A percentile compares a stretch with the other conserved stretches of the same genome.
Evolutionary conservation across 2,888 invertebrate species (phyloP).

Genomic region (Tenthredo distinguenda): DNA sequence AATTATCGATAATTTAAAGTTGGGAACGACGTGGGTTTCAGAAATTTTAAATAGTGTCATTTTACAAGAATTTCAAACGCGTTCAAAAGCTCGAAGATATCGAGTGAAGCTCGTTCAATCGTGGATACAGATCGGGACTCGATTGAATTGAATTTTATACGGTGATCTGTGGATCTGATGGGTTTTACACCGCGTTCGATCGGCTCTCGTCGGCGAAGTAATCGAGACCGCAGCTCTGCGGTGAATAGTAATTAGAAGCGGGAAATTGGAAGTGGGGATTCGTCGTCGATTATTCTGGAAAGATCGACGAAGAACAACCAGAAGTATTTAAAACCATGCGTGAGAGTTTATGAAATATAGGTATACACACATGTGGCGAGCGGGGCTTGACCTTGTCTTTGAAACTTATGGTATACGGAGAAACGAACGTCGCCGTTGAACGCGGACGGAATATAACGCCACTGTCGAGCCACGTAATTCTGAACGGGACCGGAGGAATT

Average conservation of each 20-base stretch:
- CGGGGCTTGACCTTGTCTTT: slow-evolving; percentile 31
- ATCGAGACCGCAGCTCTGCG: background rate
- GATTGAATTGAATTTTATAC: slow-evolving; percentile 5
- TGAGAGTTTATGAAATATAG: background rate
- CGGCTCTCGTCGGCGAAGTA: background rate
- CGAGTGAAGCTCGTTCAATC: too few species aligned
- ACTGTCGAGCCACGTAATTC: slow-evolving; percentile 20
- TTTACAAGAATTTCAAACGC: too few species aligned
- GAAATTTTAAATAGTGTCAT: background rate
- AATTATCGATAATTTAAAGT: background rate
- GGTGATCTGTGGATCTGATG: background rate
- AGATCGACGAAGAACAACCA: background rate
- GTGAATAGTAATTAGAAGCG: background rate
- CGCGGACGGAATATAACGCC: slow-evolving; percentile 1
- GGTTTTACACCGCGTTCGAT: background rate
- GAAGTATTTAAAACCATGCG: background rate
- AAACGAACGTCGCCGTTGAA: slow-evolving; percentile 4
- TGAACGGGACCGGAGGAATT: slow-evolving; percentile 36
- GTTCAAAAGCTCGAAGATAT: too few species aligned
- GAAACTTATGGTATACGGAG: background rate
- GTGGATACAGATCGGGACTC: background rate
- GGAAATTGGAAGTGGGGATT: background rate
- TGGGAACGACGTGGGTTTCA: background rate
- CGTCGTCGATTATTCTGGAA: background rate
- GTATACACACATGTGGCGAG: background rate